Base-by-base conservation (phyloP, 2,113 vertebrate species). In the Euleptes europaea region DNA sequence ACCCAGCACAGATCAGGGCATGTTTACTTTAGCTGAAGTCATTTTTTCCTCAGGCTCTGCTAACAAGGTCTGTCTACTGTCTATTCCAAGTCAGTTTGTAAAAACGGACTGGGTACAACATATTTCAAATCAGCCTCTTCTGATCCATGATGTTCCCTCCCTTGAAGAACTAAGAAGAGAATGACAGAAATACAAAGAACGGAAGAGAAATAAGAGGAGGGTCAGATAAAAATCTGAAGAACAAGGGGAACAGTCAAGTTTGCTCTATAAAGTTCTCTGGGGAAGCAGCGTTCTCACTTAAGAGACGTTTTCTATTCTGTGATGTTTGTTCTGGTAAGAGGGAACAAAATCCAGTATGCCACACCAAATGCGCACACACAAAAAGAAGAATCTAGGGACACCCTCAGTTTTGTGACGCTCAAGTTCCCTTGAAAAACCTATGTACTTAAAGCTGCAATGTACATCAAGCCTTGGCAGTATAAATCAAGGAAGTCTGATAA, bases 401-500 rank as follows among this genome's bases (percentile, higher is more conserved):
- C 15, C 51, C 57, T 26, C 57, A 3, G 51, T 54, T 19, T 54
- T 54, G 51, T 54, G 51, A 19, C 51, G 19, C 5, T 54, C 4
- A 21, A 63, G 23, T 28, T 63, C 26, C 15, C 21, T 69, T 69
- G 3, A n/a, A 47, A 35, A 65, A 49, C 47, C 72, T 35, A 19
- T 66, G 54, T 47, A 23, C n/a, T 33, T 60, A 31, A 79, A 73
- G n/a, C 40, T 65, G 3, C 40, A 49, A 51, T 78, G 79, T 15
- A 72, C 17, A 86, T 77, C 44, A 71, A 15, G 12, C 47, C 44
- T 82, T 35, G 49, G 72, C 86, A 85, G 86, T n/a, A 82, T 17
- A 54, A 85, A 49, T 79, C 54, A 71, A 70, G 90, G 77, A 82
- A 84, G 28, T 72, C 72, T 80, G 23, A 74, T 77, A 87, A 89